phyloP scores from a whole-genome alignment of 2,888 invertebrate species.

The Lycia hirtaria region DNA sequence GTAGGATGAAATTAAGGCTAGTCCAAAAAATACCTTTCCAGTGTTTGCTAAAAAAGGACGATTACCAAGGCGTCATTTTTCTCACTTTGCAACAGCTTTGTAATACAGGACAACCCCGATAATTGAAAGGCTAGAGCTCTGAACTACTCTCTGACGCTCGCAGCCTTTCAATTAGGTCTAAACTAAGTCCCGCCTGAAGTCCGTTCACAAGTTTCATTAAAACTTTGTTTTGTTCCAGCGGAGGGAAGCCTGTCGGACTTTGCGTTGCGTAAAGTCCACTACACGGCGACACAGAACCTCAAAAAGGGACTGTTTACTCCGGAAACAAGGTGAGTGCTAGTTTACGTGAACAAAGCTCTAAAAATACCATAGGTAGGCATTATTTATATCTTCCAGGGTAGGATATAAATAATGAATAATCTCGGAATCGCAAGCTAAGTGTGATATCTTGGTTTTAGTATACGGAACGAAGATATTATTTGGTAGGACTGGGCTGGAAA shows the following conservation, averaged over 20 bases:
- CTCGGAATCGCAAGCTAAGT: too few species aligned
- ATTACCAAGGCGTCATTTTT: not conserved
- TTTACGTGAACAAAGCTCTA: too few species aligned
- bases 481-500: too few species aligned
- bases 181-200: conserved; percentile 8
- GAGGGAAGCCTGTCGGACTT: conserved; percentile 96
- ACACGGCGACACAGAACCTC: conserved; percentile 88
- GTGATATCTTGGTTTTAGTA: too few species aligned
- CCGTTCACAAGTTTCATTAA: conserved; percentile 31
- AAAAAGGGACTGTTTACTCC: conserved; percentile 91
- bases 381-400: too few species aligned
- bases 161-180: conserved; percentile 22
- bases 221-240: conserved; percentile 87
- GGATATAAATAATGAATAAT: too few species aligned
- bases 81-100: conserved; percentile 4
- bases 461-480: too few species aligned
- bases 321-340: conserved; percentile 84
- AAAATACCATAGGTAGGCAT: too few species aligned
- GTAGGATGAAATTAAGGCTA: too few species aligned
- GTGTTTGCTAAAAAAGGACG: too few species aligned
- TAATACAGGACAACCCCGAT: not conserved
- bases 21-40: too few species aligned
- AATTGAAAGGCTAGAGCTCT: conserved; percentile 4
- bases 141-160: too few species aligned
- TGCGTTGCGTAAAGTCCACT: conserved; percentile 92